A percentile compares a stretch with the other conserved stretches of the same genome.
These are phyloP conservation scores for Coptodon rendalli DNA, from an alignment of 2,113 vertebrate species.

Conservation along the genomic window DNA sequence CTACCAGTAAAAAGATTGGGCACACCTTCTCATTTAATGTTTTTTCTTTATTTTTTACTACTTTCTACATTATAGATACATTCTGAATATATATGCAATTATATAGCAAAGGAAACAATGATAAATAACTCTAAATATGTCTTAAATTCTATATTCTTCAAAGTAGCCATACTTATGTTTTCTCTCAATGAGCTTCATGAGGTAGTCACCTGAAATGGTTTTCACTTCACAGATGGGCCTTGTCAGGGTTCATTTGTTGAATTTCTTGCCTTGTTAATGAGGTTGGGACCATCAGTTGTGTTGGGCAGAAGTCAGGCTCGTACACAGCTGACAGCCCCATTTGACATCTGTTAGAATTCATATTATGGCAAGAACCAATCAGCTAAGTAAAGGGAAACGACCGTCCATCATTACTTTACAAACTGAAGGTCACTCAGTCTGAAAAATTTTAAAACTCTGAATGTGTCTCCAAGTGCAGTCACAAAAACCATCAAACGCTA, in stretches of 20 bases:
- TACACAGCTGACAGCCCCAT: background rate
- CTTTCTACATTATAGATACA: background rate
- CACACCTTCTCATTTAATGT: background rate
- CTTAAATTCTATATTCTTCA: background rate
- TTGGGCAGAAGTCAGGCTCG: background rate
- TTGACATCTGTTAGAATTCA: background rate
- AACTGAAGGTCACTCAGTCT: background rate
- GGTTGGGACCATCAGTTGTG: background rate
- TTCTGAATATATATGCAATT: background rate
- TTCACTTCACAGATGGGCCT: background rate
- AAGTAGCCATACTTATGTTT: background rate
- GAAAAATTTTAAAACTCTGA: background rate
- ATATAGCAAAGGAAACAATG: background rate
- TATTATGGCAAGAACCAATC: background rate
- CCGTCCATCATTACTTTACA: background rate
- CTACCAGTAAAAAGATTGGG: background rate
- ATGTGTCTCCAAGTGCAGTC: background rate
- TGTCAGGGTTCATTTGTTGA: background rate
- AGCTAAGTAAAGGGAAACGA: background rate
- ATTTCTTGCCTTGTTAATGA: background rate
- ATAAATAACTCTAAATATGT: background rate
- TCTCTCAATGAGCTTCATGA: background rate
- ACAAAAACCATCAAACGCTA: background rate
- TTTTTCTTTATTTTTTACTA: background rate
- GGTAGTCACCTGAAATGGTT: background rate